These are phyloP conservation scores for Gopherus flavomarginatus DNA, from an alignment of 2,113 vertebrate species.

Conservation along the genomic window DNA sequence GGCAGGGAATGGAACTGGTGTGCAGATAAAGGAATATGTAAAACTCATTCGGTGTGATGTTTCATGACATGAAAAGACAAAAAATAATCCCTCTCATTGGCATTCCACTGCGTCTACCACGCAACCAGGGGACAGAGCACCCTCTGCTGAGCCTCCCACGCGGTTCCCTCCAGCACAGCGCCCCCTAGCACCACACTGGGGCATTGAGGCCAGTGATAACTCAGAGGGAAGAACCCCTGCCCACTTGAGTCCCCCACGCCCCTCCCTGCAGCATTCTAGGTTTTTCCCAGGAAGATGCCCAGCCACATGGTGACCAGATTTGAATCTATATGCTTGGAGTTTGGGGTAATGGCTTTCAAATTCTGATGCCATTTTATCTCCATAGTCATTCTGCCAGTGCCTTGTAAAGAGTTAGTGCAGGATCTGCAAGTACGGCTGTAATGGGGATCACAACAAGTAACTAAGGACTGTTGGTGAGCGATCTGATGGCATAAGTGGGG, in stretches of 20 bases:
- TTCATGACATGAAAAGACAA: neutral
- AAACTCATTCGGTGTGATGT: neutral
- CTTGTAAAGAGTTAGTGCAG: too few relatives aligned
- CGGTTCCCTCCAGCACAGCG: neutral
- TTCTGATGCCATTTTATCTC: too few relatives aligned
- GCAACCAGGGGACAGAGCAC: neutral
- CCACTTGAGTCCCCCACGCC: neutral
- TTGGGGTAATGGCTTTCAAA: neutral
- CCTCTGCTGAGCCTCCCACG: neutral
- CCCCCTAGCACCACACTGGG: accelerated
- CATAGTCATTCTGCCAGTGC: too few relatives aligned
- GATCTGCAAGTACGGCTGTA: neutral
- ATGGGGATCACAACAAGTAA: neutral
- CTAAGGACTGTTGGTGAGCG: neutral
- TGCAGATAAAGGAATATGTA: neutral
- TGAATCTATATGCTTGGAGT: neutral
- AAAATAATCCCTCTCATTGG: neutral
- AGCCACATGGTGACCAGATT: neutral
- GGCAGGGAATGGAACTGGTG: neutral
- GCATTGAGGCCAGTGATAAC: neutral
- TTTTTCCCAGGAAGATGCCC: neutral
- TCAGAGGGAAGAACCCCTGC: neutral
- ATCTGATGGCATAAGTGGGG: neutral
- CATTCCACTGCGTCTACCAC: neutral
- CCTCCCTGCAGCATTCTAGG: neutral